Conservation (phyloP, 2,888 invertebrate genomes). For the Clistopyga incitator region DNA sequence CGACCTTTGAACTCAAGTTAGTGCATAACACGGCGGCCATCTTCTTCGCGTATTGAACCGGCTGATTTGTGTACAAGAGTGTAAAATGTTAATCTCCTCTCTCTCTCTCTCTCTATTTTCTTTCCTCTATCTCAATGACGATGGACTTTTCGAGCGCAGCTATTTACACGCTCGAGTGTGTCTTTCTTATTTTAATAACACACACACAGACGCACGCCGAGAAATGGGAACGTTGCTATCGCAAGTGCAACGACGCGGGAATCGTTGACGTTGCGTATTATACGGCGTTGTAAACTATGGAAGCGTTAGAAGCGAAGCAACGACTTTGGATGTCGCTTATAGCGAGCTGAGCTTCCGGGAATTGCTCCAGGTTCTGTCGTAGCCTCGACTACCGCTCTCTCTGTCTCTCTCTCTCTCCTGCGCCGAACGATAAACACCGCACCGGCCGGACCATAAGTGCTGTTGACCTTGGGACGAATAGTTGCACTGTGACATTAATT, state of each 20-base stretch:
- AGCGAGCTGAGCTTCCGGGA: not conserved
- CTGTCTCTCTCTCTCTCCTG: constrained; percentile 9
- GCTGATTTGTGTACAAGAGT: constrained; percentile 5
- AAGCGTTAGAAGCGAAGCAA: not conserved
- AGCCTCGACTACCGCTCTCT: not conserved
- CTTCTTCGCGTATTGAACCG: not conserved
- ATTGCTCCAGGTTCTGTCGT: not conserved
- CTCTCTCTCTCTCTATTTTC: constrained; percentile 17
- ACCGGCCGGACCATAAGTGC: constrained; percentile 73
- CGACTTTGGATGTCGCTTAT: not conserved
- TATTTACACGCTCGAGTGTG: constrained; percentile 39
- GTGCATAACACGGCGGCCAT: constrained; percentile 10
- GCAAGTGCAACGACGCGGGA: not conserved
- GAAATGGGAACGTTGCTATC: not conserved
- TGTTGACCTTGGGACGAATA: constrained; percentile 79
- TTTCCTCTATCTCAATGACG: constrained; percentile 63
- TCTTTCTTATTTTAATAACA: not conserved
- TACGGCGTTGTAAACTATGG: not conserved
- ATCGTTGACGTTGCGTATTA: constrained; percentile 34
- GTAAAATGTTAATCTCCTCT: constrained; percentile 25
- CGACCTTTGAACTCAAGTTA: constrained; percentile 33
- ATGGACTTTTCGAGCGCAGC: constrained; percentile 65
- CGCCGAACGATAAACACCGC: constrained; percentile 73
- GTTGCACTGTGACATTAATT: constrained; percentile 48
- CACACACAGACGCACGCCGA: constrained; percentile 6